Evolutionary conservation across 2,113 vertebrate genomes (phyloP), one percentile per base, ranked within the genome.

Genomic region (Anoplopoma fimbria): DNA sequence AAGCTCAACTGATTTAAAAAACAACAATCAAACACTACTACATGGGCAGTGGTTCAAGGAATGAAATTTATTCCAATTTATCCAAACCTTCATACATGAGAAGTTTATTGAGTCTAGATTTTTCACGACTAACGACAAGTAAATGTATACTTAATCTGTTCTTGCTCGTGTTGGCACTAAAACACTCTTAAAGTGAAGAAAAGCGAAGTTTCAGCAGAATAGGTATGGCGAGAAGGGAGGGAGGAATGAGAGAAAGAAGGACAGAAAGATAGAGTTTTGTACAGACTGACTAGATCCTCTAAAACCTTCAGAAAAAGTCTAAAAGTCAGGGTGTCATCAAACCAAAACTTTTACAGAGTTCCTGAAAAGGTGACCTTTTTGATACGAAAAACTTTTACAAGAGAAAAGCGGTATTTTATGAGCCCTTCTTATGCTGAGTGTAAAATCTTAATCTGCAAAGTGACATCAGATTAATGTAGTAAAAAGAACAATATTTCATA

Each of bases 311-410:
- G n/a, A 55, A n/a, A 23, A 57, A 29, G 13, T 61, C 36, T 69
- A 4, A 36, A 51, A 14, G 25, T 42, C 19, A 15, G 14, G 13
- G 42, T 17, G 58, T 75, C 47, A 42, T 61, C 67, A 63, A 63
- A 40, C 67, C 60, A 6, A 53, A 71, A 53, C 67, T 34, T 65
- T 70, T 64, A 64, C 25, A 61, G 64, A 58, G 27, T 77, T 60
- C 29, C 55, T 79, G 31, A 27, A 29, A n/a, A 19, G 45, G n/a
- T 12, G 7, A 38, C 45, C 25, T 33, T 61, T 61, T 1, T 38
- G 29, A 69, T 21, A 31, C 31, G 9, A 80, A 72, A 45, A 9
- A 73, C 55, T 70, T 62, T 79, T 64, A 73, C 47, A 13, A 45
- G 60, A 65, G n/a, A 73, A n/a, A 63, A 38, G 29, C 6, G 0